Evolutionary conservation across 2,797 vertebrate species (phyloP).

Genomic region (Oreochromis grahami): DNA sequence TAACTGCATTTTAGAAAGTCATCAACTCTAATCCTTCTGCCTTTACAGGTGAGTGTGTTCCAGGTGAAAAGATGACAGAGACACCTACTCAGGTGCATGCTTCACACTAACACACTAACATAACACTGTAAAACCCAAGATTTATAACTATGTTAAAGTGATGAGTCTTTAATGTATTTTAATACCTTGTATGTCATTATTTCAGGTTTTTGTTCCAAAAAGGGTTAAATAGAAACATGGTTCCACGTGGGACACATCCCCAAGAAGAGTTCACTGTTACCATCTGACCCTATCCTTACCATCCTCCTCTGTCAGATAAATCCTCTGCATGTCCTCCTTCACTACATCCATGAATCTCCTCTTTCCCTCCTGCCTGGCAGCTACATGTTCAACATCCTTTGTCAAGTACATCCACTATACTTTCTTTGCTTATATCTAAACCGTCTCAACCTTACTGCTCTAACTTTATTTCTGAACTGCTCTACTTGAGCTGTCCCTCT

Average conservation of each 20-base stretch:
- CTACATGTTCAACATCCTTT: background rate
- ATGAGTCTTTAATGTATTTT: background rate
- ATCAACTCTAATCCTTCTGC: background rate
- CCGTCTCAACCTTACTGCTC: background rate
- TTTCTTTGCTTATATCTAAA: background rate
- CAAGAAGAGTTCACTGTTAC: background rate
- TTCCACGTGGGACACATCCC: background rate
- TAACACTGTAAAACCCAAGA: background rate
- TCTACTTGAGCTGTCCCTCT: background rate
- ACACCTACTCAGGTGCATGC: background rate
- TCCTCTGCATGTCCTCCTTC: background rate
- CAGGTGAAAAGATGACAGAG: constrained; percentile 51
- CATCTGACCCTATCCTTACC: background rate
- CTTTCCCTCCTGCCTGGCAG: background rate
- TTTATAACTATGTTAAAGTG: background rate
- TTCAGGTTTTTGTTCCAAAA: background rate
- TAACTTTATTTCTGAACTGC: background rate
- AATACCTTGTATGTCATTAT: background rate
- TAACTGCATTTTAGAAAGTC: background rate
- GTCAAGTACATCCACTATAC: background rate
- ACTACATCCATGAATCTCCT: background rate
- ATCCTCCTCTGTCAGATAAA: background rate
- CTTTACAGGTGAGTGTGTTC: constrained; percentile 48
- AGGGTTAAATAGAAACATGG: background rate
- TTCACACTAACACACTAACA: background rate